phyloP scores from a whole-genome alignment of 2,797 vertebrate genomes.

The Acrocephalus scirpaceus region DNA sequence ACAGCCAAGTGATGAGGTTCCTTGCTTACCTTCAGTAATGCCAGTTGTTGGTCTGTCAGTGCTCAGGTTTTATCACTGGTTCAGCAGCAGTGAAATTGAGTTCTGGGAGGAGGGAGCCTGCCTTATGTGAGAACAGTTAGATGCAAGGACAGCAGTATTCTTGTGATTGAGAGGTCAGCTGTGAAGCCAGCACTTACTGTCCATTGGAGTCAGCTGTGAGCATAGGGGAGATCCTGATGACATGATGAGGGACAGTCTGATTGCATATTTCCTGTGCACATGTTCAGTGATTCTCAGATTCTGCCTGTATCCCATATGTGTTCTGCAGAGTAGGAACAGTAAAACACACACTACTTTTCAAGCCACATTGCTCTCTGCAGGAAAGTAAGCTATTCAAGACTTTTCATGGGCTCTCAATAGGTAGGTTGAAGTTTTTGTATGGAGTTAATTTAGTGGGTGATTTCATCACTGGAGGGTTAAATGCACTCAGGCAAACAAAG shows the following conservation, averaged over 20 bases:
- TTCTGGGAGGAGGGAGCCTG: neutral
- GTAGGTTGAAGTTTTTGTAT: neutral
- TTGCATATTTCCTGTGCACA: neutral
- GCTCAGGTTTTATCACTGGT: neutral
- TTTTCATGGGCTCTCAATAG: neutral
- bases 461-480: neutral
- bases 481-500: neutral
- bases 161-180: neutral
- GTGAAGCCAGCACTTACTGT: neutral
- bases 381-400: neutral
- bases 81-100: neutral
- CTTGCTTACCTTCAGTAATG: constrained; percentile 15
- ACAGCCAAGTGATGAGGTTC: neutral
- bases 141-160: neutral
- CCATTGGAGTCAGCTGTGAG: neutral
- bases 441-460: neutral
- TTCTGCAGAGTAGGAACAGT: neutral
- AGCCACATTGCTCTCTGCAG: neutral
- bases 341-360: neutral
- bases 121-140: neutral
- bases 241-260: neutral
- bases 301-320: neutral
- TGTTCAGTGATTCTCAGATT: neutral
- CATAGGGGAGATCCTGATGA: neutral
- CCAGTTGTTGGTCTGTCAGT: neutral